A percentile compares a stretch with the other conserved stretches of the same genome.
Evolutionary conservation across 2,113 vertebrate species (phyloP).

Genomic region (Charadrius vociferus): DNA sequence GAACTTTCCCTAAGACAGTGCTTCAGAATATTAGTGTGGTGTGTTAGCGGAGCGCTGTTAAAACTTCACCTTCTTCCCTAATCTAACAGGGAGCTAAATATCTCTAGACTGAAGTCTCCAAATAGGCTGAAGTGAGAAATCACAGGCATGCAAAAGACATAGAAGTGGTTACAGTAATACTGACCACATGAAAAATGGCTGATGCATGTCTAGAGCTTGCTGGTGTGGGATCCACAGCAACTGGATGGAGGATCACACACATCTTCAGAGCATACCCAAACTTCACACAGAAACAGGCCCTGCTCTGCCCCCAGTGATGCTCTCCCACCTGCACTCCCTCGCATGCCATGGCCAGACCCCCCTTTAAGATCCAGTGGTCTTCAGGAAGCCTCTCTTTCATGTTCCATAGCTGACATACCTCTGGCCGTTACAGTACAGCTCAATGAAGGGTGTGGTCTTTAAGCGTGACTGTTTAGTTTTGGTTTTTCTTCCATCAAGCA

Average conservation of each 20-base stretch:
- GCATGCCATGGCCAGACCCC: not conserved
- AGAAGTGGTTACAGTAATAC: not conserved
- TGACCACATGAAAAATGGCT: not conserved
- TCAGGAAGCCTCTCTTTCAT: not conserved
- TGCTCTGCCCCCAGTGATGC: accelerated
- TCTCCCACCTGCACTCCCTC: not conserved
- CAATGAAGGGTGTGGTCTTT: not conserved
- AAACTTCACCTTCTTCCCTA: not conserved
- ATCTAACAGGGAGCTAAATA: not conserved
- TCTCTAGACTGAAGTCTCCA: not conserved
- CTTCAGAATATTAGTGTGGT: not conserved
- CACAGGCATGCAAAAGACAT: not conserved
- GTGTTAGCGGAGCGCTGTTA: not conserved
- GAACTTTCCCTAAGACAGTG: not conserved
- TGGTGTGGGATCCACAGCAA: not conserved
- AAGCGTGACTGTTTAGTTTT: not conserved
- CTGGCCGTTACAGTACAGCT: not conserved
- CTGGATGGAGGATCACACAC: not conserved
- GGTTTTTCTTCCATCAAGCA: not conserved
- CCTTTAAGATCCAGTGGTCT: not conserved
- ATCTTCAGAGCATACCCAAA: not conserved
- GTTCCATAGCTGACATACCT: not conserved
- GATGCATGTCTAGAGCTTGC: not conserved
- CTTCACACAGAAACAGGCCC: not conserved
- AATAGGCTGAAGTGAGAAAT: not conserved